These are phyloP conservation scores for Pyrrhopygopsis socrates DNA, from an alignment of 2,888 invertebrate genomes.

Conservation along the genomic window DNA sequence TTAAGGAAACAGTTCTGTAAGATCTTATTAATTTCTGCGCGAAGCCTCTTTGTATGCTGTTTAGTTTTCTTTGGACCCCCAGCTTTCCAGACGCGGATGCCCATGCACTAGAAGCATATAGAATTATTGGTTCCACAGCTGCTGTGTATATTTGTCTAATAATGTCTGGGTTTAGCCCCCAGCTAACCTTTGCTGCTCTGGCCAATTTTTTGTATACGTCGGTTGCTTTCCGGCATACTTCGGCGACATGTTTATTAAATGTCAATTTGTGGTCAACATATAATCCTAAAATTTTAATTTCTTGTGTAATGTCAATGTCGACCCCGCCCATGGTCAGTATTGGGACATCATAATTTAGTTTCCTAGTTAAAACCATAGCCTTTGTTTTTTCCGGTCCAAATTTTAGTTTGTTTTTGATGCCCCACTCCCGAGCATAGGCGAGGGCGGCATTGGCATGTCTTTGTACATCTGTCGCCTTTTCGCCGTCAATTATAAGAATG, in stretches of 20 bases:
- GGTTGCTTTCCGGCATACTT: conserved; percentile 17
- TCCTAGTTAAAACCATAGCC: neutral
- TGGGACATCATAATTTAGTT: neutral
- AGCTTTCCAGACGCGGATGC: too few relatives aligned
- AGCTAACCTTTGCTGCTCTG: neutral
- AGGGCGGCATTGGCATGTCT: neutral
- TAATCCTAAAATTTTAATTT: too few relatives aligned
- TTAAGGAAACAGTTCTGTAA: too few relatives aligned
- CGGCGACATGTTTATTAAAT: conserved; percentile 26
- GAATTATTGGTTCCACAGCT: too few relatives aligned
- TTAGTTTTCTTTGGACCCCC: too few relatives aligned
- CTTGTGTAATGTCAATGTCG: neutral
- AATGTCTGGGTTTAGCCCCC: neutral
- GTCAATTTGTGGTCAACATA: too few relatives aligned
- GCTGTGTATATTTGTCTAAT: too few relatives aligned
- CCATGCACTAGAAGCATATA: too few relatives aligned
- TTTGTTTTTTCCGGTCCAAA: conserved; percentile 18
- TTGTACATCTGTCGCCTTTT: neutral
- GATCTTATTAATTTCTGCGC: too few relatives aligned
- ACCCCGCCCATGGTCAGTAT: neutral
- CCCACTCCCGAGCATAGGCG: neutral
- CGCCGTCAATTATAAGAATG: neutral
- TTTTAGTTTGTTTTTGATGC: neutral
- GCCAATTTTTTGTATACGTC: conserved; percentile 41
- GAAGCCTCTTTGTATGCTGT: too few relatives aligned